Conservation (phyloP, 2,888 invertebrate genomes). For the Cyaniris semiargus region DNA sequence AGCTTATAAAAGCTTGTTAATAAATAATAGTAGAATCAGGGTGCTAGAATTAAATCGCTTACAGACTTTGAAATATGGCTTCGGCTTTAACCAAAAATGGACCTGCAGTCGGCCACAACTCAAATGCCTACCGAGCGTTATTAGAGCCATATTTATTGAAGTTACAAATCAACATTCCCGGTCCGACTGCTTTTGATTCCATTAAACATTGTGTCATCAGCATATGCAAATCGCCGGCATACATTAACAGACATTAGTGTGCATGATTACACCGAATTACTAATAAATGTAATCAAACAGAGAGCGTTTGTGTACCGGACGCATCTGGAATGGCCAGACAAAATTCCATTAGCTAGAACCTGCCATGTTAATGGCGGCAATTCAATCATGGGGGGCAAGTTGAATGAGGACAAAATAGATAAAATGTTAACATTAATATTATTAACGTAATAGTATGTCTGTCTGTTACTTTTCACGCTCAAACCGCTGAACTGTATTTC, state of each 20-base stretch:
- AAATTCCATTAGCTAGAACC: not conserved
- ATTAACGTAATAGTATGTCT: no score
- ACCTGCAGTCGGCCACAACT: not conserved
- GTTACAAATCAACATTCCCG: not conserved
- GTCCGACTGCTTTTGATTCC: constrained; percentile 17
- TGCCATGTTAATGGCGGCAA: not conserved
- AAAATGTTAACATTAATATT: no score
- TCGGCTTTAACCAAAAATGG: not conserved
- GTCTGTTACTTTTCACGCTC: no score
- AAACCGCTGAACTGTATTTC: no score
- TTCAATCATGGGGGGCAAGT: not conserved
- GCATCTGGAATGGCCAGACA: not conserved
- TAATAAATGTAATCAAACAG: constrained; percentile 1
- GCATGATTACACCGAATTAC: constrained; percentile 21
- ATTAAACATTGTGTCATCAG: constrained; percentile 27
- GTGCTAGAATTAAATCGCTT: no score
- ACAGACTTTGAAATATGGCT: not conserved
- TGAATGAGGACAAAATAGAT: not conserved
- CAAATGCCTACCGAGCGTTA: not conserved
- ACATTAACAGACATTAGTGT: constrained; percentile 33
- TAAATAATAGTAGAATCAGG: no score
- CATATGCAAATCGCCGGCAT: constrained; percentile 34
- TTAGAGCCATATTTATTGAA: not conserved
- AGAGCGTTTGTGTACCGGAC: not conserved
- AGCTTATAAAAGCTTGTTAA: no score